A percentile compares a stretch with the other conserved stretches of the same genome.
These are phyloP conservation scores for Camponotus fellah DNA, from an alignment of 2,888 invertebrate species.

Conservation along the genomic window DNA sequence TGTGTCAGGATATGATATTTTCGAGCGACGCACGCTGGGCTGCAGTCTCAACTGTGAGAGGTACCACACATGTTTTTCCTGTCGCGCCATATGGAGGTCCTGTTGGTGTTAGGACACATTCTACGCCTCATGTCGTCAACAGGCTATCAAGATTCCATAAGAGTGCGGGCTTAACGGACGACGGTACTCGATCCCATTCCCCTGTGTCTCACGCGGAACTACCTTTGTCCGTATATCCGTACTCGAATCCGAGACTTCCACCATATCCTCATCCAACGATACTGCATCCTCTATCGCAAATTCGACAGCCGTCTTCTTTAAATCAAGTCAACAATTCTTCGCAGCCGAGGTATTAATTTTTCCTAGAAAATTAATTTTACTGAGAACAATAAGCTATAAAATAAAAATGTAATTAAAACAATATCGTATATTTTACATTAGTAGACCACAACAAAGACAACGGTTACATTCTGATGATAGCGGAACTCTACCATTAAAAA, in stretches of 20 bases:
- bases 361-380: neutral
- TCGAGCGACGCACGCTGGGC: slow-evolving; percentile 98
- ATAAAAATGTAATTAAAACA: slow-evolving; percentile 6
- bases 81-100: slow-evolving; percentile 98
- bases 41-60: slow-evolving; percentile 97
- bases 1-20: slow-evolving; percentile 93
- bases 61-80: slow-evolving; percentile 99
- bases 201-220: slow-evolving; percentile 88
- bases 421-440: slow-evolving; percentile 32
- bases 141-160: slow-evolving; percentile 97
- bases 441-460: slow-evolving; percentile 86
- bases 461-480: slow-evolving; percentile 91
- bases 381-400: neutral
- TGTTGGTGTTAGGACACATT: slow-evolving; percentile 96
- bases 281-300: slow-evolving; percentile 94
- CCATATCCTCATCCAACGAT: slow-evolving; percentile 96
- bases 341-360: slow-evolving; percentile 79
- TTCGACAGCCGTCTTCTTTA: slow-evolving; percentile 90
- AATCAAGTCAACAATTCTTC: slow-evolving; percentile 81
- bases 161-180: slow-evolving; percentile 95
- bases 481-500: slow-evolving; percentile 90
- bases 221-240: slow-evolving; percentile 87
- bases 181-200: slow-evolving; percentile 91
- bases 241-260: slow-evolving; percentile 95
- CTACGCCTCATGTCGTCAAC: slow-evolving; percentile 97